Percentiles rank a stretch among this genome's conserved stretches.
Conservation (phyloP, 2,113 vertebrate genomes). For the Amphilophus citrinellus region DNA sequence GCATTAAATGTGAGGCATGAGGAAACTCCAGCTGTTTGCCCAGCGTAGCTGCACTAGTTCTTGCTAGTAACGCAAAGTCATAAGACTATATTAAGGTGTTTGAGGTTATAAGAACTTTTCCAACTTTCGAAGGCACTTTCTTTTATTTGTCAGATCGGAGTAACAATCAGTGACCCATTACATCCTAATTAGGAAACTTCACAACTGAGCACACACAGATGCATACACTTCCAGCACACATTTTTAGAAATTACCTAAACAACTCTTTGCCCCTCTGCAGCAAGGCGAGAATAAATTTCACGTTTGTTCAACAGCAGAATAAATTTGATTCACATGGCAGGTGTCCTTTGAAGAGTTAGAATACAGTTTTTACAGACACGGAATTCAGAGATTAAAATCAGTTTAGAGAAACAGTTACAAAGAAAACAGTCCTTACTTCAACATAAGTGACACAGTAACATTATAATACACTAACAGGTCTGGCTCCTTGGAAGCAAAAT, state of each 20-base stretch:
- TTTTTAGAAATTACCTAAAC: constrained; percentile 9
- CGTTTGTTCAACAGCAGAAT: background rate
- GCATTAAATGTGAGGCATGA: constrained; percentile 21
- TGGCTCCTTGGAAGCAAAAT: background rate
- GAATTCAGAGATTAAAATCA: background rate
- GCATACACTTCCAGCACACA: constrained; percentile 6
- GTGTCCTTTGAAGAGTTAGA: background rate
- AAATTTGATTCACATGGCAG: background rate
- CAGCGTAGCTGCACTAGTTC: background rate
- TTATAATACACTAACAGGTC: background rate
- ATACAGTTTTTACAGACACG: background rate
- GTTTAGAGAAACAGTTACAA: background rate
- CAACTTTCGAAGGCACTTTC: background rate
- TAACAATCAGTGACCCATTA: constrained; percentile 7
- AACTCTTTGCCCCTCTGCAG: background rate
- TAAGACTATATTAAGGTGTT: background rate
- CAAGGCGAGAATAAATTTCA: constrained; percentile 1
- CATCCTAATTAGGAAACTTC: constrained; percentile 18
- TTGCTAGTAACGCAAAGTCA: constrained; percentile 12
- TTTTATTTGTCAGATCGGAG: constrained; percentile 1
- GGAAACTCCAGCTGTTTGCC: constrained; percentile 23
- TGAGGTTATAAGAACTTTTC: constrained; percentile 5
- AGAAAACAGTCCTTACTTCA: background rate
- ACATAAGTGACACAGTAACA: background rate
- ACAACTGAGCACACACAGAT: background rate